Conservation (phyloP, 1,140 invertebrate species). For the Zaprionus gabonicus region DNA sequence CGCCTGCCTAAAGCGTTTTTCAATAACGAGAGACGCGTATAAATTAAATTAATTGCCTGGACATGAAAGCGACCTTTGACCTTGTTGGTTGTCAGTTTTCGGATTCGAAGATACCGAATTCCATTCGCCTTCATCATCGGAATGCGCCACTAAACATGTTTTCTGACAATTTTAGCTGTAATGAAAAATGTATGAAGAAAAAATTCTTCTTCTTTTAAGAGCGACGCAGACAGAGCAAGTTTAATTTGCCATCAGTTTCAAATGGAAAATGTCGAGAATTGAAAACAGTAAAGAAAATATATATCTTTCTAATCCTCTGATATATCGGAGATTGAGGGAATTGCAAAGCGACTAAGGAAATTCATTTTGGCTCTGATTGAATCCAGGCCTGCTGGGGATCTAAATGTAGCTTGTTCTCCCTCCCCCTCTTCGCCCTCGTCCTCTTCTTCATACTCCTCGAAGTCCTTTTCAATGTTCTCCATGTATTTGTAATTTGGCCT, state of each 20-base stretch:
- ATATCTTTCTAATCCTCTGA: background rate
- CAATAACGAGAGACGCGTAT: constrained; percentile 53
- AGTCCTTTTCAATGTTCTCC: background rate
- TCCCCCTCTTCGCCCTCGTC: background rate
- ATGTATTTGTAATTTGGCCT: background rate
- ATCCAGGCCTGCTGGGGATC: background rate
- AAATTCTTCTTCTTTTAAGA: no score
- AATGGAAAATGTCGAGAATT: background rate
- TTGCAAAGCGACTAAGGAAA: background rate
- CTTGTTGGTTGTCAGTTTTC: constrained; percentile 44
- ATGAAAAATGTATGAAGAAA: background rate
- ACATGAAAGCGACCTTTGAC: constrained; percentile 49
- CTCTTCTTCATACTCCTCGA: background rate
- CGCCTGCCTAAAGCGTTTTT: constrained; percentile 51
- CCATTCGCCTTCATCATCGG: constrained; percentile 16
- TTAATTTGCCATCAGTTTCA: background rate
- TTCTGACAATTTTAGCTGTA: constrained; percentile 2
- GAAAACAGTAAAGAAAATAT: background rate
- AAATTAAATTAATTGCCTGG: constrained; percentile 68
- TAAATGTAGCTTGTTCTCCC: background rate
- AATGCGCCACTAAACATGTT: constrained; percentile 4
- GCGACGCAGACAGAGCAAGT: background rate
- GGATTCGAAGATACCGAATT: constrained; percentile 11
- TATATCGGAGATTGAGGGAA: constrained; percentile 21
- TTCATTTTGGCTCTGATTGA: constrained; percentile 5